Base-by-base conservation (phyloP, 1,140 invertebrate species). In the Drosophila baimaii region DNA sequence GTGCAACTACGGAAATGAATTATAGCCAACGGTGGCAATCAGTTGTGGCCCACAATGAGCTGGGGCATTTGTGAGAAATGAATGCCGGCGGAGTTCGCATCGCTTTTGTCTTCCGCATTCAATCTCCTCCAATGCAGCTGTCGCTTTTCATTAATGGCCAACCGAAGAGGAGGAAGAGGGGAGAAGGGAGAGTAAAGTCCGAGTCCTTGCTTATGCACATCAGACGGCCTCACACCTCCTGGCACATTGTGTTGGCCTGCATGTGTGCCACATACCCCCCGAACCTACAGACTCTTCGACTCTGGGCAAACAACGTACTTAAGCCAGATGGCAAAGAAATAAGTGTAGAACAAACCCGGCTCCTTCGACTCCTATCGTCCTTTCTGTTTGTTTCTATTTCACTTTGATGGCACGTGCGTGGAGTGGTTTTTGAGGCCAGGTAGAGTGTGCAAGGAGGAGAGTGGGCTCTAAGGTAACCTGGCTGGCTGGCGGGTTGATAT, bases 81-180 rank as follows among this genome's bases (percentile, higher is more conserved):
- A 61, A 33, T 75, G 77, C 57, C 77, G 19, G 25, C 43, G 31
- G 33, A 58, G 66, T 56, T 71, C 23, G 35, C 33, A 46, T 71
- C 23, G 35, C 33, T 49, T 71, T 54, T 82, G 62, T 73, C 58
- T 82, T 79, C 63, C 74, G 33, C 46, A 55, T 55, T 56, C 47
- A 78, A 82, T 81, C 79, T 78, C 33, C 57, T 39, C 33, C 33
- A 35, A 13, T 73, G 64, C 54, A 74, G 47, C 57, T 82, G 79
- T 44, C 69, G 55, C 52, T 82, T 74, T 74, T 69, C 54, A 79
- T 81, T 78, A 77, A 63, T 37, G 57, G 43, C 35, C 57, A 44
- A 31, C 33, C 10, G 54, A 39, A 17, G 29, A 39, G 25, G 31
- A 25, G 27, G 15, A 2, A 8, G 25, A 27, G 31, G 27, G 15